Percentiles rank a stretch among this genome's conserved stretches.
Evolutionary conservation across 2,888 invertebrate species (phyloP).

Genomic region (Tetranychus piercei): DNA sequence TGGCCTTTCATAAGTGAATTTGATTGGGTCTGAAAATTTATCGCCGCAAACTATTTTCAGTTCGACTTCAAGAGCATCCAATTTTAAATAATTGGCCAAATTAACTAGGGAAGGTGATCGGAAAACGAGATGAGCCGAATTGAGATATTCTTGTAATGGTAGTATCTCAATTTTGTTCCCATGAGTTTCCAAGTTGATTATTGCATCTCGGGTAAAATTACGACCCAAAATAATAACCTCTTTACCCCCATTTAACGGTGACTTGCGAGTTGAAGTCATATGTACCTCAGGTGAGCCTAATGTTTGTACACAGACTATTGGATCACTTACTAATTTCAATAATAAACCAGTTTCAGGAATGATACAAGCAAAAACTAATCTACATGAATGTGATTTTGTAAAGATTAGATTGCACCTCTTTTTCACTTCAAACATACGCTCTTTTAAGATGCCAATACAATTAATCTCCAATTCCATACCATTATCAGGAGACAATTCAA

Average conservation of each 20-base stretch:
- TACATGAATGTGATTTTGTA: conserved; percentile 49
- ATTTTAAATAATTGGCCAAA: not conserved
- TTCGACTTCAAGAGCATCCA: not conserved
- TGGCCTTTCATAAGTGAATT: not conserved
- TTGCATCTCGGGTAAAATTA: conserved; percentile 63
- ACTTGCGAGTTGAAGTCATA: conserved; percentile 49
- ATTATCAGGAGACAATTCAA: conserved; percentile 32
- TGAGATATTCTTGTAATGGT: not conserved
- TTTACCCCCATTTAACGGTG: conserved; percentile 30
- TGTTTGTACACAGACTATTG: conserved; percentile 78
- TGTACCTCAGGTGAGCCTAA: conserved; percentile 79
- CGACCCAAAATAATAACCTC: conserved; percentile 74
- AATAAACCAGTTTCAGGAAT: conserved; percentile 43
- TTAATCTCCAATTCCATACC: conserved; percentile 39
- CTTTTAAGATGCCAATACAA: conserved; percentile 86
- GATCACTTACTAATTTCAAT: conserved; percentile 51
- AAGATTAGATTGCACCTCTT: conserved; percentile 44
- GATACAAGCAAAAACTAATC: conserved; percentile 78
- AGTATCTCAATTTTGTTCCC: not conserved
- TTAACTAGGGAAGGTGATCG: not conserved
- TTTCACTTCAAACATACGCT: conserved; percentile 83
- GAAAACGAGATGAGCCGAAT: conserved; percentile 2
- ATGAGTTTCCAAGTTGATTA: conserved; percentile 47
- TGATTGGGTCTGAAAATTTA: not conserved
- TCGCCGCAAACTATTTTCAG: not conserved